Conservation (phyloP, 2,888 invertebrate genomes). For the Amblyjoppa proteus region DNA sequence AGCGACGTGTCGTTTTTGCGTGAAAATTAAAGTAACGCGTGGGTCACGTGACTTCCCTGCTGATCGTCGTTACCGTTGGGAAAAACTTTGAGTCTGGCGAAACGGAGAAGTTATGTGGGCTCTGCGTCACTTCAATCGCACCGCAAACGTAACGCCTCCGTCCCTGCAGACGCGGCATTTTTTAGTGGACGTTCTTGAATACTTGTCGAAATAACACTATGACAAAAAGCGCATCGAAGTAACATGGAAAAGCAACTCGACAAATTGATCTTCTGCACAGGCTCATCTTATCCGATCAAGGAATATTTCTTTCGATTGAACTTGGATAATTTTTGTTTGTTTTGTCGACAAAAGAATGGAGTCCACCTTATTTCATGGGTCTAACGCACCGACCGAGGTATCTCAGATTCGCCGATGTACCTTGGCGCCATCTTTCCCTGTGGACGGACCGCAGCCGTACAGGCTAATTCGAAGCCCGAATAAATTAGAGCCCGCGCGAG, state of each 20-base stretch:
- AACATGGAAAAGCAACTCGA: too few species aligned
- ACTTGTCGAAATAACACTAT: too few species aligned
- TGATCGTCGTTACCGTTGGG: too few species aligned
- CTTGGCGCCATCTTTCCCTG: slow-evolving; percentile 8
- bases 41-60: too few species aligned
- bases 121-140: too few species aligned
- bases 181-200: too few species aligned
- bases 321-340: background rate
- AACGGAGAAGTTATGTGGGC: too few species aligned
- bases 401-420: slow-evolving; percentile 20
- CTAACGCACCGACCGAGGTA: background rate
- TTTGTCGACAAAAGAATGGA: background rate
- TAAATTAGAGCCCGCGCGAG: slow-evolving; percentile 39
- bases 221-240: too few species aligned
- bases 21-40: background rate
- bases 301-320: background rate
- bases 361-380: background rate
- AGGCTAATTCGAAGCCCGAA: slow-evolving; percentile 19
- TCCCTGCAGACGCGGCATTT: too few species aligned
- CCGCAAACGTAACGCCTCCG: too few species aligned
- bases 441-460: slow-evolving; percentile 13
- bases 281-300: background rate
- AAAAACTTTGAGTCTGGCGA: too few species aligned
- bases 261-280: background rate
- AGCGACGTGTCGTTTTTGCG: background rate